Percentiles rank a stretch among this genome's conserved stretches.
phyloP scores from a whole-genome alignment of 2,113 vertebrate genomes.

The Pseudorasbora parva region DNA sequence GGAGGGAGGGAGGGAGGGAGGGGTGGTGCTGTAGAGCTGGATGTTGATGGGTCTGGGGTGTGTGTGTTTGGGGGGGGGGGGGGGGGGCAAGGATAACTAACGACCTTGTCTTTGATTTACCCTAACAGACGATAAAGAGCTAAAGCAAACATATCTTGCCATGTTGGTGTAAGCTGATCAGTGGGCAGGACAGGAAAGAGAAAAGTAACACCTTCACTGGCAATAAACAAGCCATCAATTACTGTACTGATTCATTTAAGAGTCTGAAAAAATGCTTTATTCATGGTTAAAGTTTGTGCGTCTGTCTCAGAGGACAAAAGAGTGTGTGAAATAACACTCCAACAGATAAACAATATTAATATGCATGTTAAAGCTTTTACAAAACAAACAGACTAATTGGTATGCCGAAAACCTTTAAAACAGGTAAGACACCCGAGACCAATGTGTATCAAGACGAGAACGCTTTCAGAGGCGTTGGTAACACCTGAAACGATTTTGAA shows the following conservation, averaged over 20 bases:
- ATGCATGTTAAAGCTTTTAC: background rate
- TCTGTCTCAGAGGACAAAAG: background rate
- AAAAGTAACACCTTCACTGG: slow-evolving; percentile 39
- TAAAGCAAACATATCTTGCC: slow-evolving; percentile 57
- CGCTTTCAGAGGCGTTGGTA: background rate
- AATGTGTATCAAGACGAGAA: background rate
- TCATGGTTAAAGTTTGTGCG: background rate
- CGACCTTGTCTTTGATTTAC: slow-evolving; percentile 57
- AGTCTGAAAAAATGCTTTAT: slow-evolving; percentile 15
- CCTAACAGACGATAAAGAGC: slow-evolving; percentile 52
- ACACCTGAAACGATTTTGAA: slow-evolving; percentile 9
- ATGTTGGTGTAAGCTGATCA: slow-evolving; percentile 50
- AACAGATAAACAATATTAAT: background rate
- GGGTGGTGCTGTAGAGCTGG: background rate
- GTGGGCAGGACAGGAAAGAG: slow-evolving; percentile 41
- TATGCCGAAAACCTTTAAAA: background rate
- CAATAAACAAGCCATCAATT: slow-evolving; percentile 30
- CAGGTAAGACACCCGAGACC: background rate
- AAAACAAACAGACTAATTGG: slow-evolving; percentile 7
- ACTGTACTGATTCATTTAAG: background rate
- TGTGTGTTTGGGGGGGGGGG: too few species aligned
- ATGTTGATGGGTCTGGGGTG: background rate
- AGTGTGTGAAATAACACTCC: slow-evolving; percentile 8
- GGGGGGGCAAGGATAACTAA: too few species aligned
- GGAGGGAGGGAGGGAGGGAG: background rate